A percentile compares a stretch with the other conserved stretches of the same genome.
These are phyloP conservation scores for Cynodonichthys magdalenae DNA, from an alignment of 2,797 vertebrate species.

Conservation along the genomic window DNA sequence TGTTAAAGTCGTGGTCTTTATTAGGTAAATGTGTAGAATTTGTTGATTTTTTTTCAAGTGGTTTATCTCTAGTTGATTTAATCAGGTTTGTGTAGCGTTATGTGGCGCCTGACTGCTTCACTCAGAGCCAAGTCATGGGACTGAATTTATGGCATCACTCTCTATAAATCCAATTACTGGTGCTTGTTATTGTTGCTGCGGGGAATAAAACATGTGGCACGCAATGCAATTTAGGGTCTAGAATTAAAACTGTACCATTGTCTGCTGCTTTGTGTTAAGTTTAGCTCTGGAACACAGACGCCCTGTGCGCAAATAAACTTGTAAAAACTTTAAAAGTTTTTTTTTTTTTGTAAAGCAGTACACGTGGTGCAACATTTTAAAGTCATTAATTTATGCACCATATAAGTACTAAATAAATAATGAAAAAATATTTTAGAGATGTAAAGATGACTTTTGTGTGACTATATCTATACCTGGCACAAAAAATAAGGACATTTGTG, in stretches of 20 bases:
- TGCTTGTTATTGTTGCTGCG: conserved; percentile 51
- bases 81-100: conserved; percentile 44
- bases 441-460: neutral
- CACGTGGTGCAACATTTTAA: neutral
- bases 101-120: conserved; percentile 54
- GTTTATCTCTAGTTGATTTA: conserved; percentile 42
- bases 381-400: neutral
- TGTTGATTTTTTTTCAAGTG: conserved; percentile 13
- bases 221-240: conserved; percentile 26
- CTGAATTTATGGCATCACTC: conserved; percentile 50
- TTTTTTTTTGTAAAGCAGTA: neutral
- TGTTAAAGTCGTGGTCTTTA: conserved; percentile 3
- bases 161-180: conserved; percentile 60
- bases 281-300: neutral
- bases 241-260: conserved; percentile 26
- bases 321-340: neutral
- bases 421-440: conserved; percentile 1
- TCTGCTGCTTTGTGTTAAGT: conserved; percentile 19
- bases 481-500: no score
- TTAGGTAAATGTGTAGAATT: conserved; percentile 22
- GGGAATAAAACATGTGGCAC: conserved; percentile 44
- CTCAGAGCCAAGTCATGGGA: conserved; percentile 63
- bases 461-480: neutral
- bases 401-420: neutral
- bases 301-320: conserved; percentile 5